Evolutionary conservation across 2,113 vertebrate genomes (phyloP).

Genomic region (Phocoena sinus): DNA sequence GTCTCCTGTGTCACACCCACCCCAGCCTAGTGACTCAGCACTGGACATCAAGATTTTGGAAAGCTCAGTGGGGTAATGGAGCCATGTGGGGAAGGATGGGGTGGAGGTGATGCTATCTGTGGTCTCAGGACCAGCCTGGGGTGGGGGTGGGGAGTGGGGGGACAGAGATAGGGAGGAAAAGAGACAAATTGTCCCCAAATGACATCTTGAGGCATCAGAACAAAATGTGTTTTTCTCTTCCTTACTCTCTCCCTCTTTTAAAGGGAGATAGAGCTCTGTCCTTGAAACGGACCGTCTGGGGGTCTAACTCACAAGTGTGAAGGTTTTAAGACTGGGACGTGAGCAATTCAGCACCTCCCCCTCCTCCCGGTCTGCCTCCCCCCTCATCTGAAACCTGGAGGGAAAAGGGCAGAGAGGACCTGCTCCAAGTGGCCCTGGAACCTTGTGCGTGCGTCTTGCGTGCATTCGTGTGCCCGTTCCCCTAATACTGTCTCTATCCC

Average conservation of each 20-base stretch:
- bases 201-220: background rate
- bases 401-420: background rate
- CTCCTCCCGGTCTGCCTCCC: slow-evolving; percentile 65
- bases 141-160: background rate
- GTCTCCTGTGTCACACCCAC: background rate
- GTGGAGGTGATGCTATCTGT: background rate
- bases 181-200: slow-evolving; percentile 24
- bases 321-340: slow-evolving; percentile 7
- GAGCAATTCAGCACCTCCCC: slow-evolving; percentile 2
- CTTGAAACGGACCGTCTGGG: slow-evolving; percentile 36
- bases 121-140: background rate
- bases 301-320: background rate
- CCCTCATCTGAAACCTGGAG: slow-evolving; percentile 50
- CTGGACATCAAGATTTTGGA: background rate
- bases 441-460: fast-evolving
- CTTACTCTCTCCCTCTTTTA: background rate
- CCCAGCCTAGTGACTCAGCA: background rate
- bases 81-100: background rate
- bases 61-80: too few relatives aligned
- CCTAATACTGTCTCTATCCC: background rate
- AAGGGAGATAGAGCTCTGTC: background rate
- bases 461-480: background rate
- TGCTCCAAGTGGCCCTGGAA: background rate
- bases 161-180: background rate
- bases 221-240: slow-evolving; percentile 11